A percentile compares a stretch with the other conserved stretches of the same genome.
phyloP scores from a whole-genome alignment of 2,888 invertebrate species.

The Lithophane socia region DNA sequence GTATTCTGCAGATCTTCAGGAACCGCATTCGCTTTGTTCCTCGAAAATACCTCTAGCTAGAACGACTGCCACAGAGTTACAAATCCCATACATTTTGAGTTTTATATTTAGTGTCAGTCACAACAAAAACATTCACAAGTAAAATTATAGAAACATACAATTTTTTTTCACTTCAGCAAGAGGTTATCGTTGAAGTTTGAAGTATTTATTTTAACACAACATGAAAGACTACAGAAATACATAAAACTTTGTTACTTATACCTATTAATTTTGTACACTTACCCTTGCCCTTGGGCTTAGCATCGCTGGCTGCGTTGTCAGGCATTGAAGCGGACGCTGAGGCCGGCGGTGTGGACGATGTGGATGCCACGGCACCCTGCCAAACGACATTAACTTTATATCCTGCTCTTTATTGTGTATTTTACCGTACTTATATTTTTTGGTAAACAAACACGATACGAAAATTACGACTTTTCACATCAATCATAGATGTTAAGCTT shows the following conservation, averaged over 20 bases:
- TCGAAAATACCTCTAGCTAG: neutral
- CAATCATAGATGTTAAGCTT: neutral
- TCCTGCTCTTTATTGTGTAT: neutral
- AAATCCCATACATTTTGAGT: no score
- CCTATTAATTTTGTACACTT: neutral
- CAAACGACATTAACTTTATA: constrained; percentile 31
- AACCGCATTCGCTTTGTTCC: neutral
- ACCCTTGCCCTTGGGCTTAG: constrained; percentile 87
- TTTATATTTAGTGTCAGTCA: neutral
- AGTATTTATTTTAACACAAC: no score
- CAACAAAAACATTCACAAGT: neutral
- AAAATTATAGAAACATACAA: neutral
- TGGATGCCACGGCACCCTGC: constrained; percentile 89
- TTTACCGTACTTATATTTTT: neutral
- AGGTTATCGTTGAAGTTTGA: neutral
- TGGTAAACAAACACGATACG: neutral
- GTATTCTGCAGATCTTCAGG: neutral
- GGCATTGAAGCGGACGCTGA: constrained; percentile 86
- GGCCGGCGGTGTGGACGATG: constrained; percentile 88
- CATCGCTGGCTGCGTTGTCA: constrained; percentile 85
- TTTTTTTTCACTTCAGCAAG: neutral
- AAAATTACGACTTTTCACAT: neutral
- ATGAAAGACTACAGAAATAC: neutral
- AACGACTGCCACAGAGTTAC: neutral
- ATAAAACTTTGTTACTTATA: neutral